Evolutionary conservation across 2,113 vertebrate genomes (phyloP), one percentile per base, ranked within the genome.

Genomic region (Salvelinus fontinalis): DNA sequence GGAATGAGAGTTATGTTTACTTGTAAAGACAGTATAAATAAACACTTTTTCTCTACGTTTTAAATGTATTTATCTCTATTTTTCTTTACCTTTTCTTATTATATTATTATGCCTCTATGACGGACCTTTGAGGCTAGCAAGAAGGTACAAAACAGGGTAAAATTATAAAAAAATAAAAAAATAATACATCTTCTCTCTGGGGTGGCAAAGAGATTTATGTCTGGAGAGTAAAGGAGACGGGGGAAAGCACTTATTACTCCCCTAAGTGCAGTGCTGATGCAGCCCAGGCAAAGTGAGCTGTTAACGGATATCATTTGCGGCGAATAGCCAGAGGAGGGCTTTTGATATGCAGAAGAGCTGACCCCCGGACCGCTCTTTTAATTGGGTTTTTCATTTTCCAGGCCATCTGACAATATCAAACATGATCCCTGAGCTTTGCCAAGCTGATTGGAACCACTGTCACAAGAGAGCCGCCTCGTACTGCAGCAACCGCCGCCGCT

Each of bases 341-440:
- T 99, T 99, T 99, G 96, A 99, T 99, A 98, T 99, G 97, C 96
- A 99, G 97, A 99, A 92, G 95, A 98, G 97, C 95, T 97, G 97
- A 99, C 96, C 97, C 95, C 94, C 92, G 94, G 95, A 94, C 95
- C 94, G 95, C 96, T 96, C 94, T 97, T 97, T 97, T 99, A 99
- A 99, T 99, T 99, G 96, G 97, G 95, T 97, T 99, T 99, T 98
- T 98, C 97, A 99, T 99, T 99, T 99, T 99, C 97, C 97, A 97
- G 96, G 95, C 97, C 96, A 98, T 97, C 97, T 99, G 97, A 99
- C 96, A 97, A 97, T 98, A 98, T 99, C 97, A 99, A 97, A 97
- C 96, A 97, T 97, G 96, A 98, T 96, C 96, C 96, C 94, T 92
- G 94, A 95, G 95, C 95, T 96, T 88, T 95, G 94, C 94, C 95